These are phyloP conservation scores for Coptodon rendalli DNA, from an alignment of 2,113 vertebrate species.

Conservation along the genomic window DNA sequence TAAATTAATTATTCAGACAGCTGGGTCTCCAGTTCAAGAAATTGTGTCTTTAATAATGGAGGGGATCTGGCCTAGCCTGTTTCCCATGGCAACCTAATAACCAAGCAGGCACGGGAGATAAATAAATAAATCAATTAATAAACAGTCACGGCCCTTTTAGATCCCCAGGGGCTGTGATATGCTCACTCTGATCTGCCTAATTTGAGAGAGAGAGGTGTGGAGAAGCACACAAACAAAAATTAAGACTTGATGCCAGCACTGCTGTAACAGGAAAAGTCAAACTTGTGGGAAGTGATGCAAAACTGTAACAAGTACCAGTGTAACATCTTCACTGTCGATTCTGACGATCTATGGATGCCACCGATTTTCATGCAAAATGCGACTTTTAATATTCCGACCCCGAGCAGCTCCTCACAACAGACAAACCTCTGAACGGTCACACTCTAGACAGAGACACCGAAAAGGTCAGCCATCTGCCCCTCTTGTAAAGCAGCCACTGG, in stretches of 20 bases:
- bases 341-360: background rate
- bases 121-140: constrained; percentile 84
- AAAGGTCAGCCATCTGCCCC: constrained; percentile 67
- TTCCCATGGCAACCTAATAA: constrained; percentile 81
- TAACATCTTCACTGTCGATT: background rate
- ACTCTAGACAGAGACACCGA: constrained; percentile 8
- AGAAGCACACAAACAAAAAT: constrained; percentile 36
- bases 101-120: constrained; percentile 72
- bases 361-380: background rate
- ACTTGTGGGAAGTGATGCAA: background rate
- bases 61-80: constrained; percentile 68
- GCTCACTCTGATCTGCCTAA: constrained; percentile 56
- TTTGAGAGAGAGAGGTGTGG: constrained; percentile 40
- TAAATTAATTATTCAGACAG: constrained; percentile 81
- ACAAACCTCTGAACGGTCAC: constrained; percentile 16
- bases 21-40: constrained; percentile 77
- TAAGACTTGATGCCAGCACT: background rate
- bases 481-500: constrained; percentile 26
- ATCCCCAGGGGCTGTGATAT: constrained; percentile 40
- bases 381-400: background rate
- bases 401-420: constrained; percentile 13
- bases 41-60: constrained; percentile 79
- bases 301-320: background rate
- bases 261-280: background rate
- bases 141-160: constrained; percentile 66